Percentiles rank a stretch among this genome's conserved stretches.
Conservation (phyloP, 2,888 invertebrate species). For the Lacanobia wlatinum region DNA sequence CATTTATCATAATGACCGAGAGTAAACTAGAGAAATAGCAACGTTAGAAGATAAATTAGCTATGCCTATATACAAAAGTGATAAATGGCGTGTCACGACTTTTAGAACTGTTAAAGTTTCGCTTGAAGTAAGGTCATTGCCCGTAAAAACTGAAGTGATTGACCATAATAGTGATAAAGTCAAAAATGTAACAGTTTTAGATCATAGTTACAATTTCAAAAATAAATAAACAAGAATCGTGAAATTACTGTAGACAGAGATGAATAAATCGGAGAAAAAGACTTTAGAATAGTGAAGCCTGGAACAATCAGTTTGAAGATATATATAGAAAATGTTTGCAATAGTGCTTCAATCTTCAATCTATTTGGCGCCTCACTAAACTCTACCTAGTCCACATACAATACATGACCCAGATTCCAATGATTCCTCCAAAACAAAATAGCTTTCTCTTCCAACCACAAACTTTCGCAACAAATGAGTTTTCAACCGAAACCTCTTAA, state of each 20-base stretch:
- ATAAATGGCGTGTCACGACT: constrained; percentile 25
- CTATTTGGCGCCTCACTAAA: too few species aligned
- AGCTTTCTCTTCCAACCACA: constrained; percentile 37
- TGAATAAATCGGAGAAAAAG: too few species aligned
- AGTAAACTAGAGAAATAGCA: background rate
- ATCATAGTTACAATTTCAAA: too few species aligned
- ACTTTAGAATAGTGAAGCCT: too few species aligned
- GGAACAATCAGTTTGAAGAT: too few species aligned
- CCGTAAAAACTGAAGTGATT: background rate
- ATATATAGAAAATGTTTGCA: too few species aligned
- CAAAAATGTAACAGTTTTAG: background rate
- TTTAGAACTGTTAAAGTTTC: constrained; percentile 13
- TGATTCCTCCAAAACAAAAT: constrained; percentile 13
- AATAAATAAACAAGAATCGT: too few species aligned
- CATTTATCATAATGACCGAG: constrained; percentile 7
- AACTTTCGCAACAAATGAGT: constrained; percentile 13
- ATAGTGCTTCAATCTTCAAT: too few species aligned
- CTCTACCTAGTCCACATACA: background rate
- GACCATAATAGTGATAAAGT: background rate
- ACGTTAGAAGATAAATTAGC: background rate
- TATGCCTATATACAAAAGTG: background rate
- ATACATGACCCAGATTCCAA: constrained; percentile 17
- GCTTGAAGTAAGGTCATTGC: constrained; percentile 5
- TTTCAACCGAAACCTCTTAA: constrained; percentile 1
- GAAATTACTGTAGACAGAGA: too few species aligned